Base-by-base conservation (phyloP, 2,888 invertebrate genomes). In the Urechis unicinctus region DNA sequence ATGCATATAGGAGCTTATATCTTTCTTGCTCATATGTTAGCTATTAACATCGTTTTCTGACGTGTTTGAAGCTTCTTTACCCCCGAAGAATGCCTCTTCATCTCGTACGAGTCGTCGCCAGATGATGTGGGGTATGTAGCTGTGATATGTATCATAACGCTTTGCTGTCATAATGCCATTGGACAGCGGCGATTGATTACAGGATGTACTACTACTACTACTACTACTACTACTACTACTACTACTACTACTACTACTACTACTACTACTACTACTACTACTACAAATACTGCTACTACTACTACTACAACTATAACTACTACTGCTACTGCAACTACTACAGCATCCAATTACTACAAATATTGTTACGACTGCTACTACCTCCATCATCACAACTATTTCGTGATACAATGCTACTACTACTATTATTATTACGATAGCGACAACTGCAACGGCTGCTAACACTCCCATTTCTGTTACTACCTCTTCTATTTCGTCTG, bases 281-380 rank as follows among this genome's bases (percentile, higher is more conserved):
- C n/a, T 6, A 49, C n/a, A 28, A 3, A 13, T 5, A 44, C 17
- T 42, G 9, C 17, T 46, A 51, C 9, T 51, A 46, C 17, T 46
- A 51, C 13, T 51, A 46, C 17, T 46, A 51, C 17, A 24, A 46
- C 17, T 9, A 51, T 13, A 41, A 46, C 17, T 46, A 51, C 13
- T 51, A 46, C 17, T 46, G 41, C 17, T 42, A 9, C 13, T 9
- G 26, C 21, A 24, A 46, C 9, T 3, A 31, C 17, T 51, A 46
- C 21, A 3, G 41, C 21, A 24, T 26, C 13, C 9, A 42, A 42
- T 17, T 9, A 47, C 9, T 9, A 42, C 2, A 41, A 47, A 9
- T 47, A 42, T 17, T 9, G 41, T 17, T 47, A 51, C 9, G 4
- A 9, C 9, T 5, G 24, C 9, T 51, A 42, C 9, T 9, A 42